Percentiles rank a stretch among this genome's conserved stretches.
These are phyloP conservation scores for Limnodromus scolopaceus DNA, from an alignment of 2,797 vertebrate genomes.

Conservation along the genomic window DNA sequence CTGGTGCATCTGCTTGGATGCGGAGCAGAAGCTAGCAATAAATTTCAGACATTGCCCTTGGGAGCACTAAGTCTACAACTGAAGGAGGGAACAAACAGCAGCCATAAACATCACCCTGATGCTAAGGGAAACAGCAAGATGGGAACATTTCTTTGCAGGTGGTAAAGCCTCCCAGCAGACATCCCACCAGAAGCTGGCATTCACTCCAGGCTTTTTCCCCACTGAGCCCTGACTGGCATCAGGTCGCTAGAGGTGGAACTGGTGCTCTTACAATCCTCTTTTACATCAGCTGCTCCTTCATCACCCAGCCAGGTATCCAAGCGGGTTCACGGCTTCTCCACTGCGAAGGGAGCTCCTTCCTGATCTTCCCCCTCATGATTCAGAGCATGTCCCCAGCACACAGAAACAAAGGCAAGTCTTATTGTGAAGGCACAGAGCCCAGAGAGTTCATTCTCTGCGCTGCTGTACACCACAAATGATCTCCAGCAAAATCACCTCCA, in stretches of 20 bases:
- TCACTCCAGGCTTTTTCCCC: neutral
- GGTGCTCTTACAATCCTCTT: neutral
- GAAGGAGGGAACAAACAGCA: neutral
- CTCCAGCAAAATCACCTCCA: neutral
- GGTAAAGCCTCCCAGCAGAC: neutral
- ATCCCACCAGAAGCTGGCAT: neutral
- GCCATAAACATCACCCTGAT: neutral
- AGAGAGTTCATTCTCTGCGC: neutral
- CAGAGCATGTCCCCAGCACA: neutral
- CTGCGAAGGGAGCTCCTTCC: neutral
- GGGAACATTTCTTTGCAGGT: neutral
- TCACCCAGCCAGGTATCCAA: neutral
- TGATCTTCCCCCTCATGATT: neutral
- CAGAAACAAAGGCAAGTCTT: accelerated
- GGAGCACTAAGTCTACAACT: neutral
- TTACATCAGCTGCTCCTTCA: neutral
- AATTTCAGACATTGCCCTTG: neutral
- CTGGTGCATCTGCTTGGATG: neutral
- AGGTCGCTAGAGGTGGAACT: neutral
- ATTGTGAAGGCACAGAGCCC: accelerated
- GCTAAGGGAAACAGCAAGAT: neutral
- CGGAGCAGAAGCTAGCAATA: neutral
- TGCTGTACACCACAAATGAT: neutral
- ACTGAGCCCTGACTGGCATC: neutral
- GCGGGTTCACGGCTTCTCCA: accelerated